Percentiles rank a stretch among this genome's conserved stretches.
Evolutionary conservation across 2,113 vertebrate genomes (phyloP).

Genomic region (Corythaixoides concolor): DNA sequence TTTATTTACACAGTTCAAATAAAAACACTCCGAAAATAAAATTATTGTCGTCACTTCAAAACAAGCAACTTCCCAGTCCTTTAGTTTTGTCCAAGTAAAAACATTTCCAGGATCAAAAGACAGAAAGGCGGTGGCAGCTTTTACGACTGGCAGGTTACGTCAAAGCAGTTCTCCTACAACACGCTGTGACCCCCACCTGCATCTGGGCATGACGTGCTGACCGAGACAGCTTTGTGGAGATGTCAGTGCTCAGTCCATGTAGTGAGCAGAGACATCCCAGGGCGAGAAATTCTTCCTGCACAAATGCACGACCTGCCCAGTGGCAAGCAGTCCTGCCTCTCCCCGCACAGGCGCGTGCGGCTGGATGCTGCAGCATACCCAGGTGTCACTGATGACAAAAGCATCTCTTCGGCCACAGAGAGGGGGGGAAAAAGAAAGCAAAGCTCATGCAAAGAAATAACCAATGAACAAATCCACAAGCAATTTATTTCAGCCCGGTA

Average conservation of each 20-base stretch:
- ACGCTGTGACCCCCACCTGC: background rate
- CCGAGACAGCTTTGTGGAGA: background rate
- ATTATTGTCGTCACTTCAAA: constrained; percentile 1
- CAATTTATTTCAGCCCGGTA: background rate
- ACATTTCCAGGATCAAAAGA: background rate
- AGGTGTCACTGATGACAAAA: background rate
- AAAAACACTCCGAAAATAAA: constrained; percentile 31
- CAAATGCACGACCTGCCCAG: background rate
- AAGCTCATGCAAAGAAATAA: background rate
- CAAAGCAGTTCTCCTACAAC: background rate
- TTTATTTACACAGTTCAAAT: constrained; percentile 29
- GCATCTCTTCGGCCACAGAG: background rate
- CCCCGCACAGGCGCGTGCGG: background rate
- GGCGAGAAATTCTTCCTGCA: background rate
- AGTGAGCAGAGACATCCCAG: background rate
- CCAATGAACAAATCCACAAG: background rate
- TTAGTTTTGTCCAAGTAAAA: background rate
- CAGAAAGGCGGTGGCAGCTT: background rate
- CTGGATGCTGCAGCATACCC: background rate
- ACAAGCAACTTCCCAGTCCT: background rate
- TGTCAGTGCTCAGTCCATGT: background rate
- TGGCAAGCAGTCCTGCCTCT: background rate
- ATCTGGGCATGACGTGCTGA: background rate
- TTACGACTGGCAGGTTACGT: background rate
- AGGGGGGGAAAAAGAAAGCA: background rate